Evolutionary conservation across 2,113 vertebrate genomes (phyloP).

Genomic region (Psophia crepitans): DNA sequence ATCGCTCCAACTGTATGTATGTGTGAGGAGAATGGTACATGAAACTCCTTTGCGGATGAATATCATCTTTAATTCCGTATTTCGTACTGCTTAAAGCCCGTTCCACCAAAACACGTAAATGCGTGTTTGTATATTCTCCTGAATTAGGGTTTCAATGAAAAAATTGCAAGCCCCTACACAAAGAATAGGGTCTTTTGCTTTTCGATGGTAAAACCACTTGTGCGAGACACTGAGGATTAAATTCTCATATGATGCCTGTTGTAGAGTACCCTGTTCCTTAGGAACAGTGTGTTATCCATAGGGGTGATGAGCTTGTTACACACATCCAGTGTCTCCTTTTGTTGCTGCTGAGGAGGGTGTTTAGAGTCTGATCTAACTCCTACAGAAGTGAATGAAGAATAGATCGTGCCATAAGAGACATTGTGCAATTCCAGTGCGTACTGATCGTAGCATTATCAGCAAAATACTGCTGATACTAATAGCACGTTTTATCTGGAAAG

Average conservation of each 20-base stretch:
- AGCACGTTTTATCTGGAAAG: neutral
- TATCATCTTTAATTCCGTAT: neutral
- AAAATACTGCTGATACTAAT: neutral
- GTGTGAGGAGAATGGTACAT: neutral
- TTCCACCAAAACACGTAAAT: neutral
- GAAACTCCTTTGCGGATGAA: neutral
- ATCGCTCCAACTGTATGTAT: neutral
- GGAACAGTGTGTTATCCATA: neutral
- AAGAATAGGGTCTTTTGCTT: neutral
- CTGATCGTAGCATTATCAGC: neutral
- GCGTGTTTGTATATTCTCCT: neutral
- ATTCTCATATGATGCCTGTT: neutral
- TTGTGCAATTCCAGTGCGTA: neutral
- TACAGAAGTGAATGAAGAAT: neutral
- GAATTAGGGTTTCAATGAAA: neutral
- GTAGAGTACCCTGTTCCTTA: neutral
- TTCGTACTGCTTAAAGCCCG: neutral
- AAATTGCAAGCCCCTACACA: neutral
- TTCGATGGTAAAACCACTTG: neutral
- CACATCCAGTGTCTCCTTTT: neutral
- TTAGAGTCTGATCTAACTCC: neutral
- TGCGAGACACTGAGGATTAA: neutral
- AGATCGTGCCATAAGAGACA: neutral
- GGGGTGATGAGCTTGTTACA: neutral
- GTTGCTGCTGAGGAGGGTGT: neutral